Evolutionary conservation across 2,888 invertebrate genomes (phyloP).

Genomic region (Agrotis puta): DNA sequence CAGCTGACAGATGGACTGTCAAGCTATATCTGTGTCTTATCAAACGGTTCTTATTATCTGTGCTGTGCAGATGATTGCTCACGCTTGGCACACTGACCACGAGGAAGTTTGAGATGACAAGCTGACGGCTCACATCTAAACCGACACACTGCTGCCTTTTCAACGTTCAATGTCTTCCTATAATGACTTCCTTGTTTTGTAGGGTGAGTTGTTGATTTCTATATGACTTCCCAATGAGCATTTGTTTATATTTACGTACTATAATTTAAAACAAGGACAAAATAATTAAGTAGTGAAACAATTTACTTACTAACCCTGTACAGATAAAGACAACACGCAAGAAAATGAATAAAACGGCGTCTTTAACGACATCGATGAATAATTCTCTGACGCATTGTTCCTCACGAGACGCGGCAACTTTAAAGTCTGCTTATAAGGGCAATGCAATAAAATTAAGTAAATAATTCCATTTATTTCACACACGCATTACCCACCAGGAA

Average conservation of each 20-base stretch:
- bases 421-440: slow-evolving; percentile 37
- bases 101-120: slow-evolving; percentile 74
- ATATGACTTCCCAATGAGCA: slow-evolving; percentile 5
- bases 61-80: slow-evolving; percentile 75
- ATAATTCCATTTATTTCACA: slow-evolving; percentile 43
- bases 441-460: slow-evolving; percentile 47
- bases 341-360: slow-evolving; percentile 19
- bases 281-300: slow-evolving; percentile 6
- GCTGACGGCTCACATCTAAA: slow-evolving; percentile 75
- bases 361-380: slow-evolving; percentile 38
- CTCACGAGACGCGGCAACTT: slow-evolving; percentile 22
- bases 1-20: slow-evolving; percentile 47
- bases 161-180: slow-evolving; percentile 42
- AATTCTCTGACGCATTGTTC: slow-evolving; percentile 41
- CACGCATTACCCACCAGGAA: slow-evolving; percentile 44
- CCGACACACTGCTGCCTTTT: slow-evolving; percentile 64
- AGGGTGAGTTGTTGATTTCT: slow-evolving; percentile 13
- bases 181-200: slow-evolving; percentile 49
- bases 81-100: slow-evolving; percentile 83
- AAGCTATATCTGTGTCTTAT: slow-evolving; percentile 49
- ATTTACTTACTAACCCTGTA: slow-evolving; percentile 6
- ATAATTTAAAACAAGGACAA: background rate
- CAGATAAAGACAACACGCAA: slow-evolving; percentile 4
- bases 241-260: background rate
- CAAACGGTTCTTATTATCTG: slow-evolving; percentile 70